These are phyloP conservation scores for Myodes glareolus DNA, from an alignment of 2,113 vertebrate genomes.

Conservation along the genomic window DNA sequence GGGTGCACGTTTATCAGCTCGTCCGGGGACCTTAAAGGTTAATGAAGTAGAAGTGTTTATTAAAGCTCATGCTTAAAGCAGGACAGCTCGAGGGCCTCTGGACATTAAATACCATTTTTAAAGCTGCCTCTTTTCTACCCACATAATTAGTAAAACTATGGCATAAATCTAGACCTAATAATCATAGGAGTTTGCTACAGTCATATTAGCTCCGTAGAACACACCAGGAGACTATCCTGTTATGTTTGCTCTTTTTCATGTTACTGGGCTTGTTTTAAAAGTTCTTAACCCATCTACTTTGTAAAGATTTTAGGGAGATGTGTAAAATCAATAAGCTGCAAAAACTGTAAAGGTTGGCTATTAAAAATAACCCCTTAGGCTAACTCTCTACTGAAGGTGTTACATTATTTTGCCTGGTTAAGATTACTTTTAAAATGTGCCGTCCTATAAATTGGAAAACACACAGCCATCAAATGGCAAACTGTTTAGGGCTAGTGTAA, in stretches of 20 bases:
- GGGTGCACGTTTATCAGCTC: background rate
- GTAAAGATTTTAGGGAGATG: background rate
- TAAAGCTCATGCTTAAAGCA: background rate
- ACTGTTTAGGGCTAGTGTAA: background rate
- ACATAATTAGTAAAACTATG: conserved; percentile 17
- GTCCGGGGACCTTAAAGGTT: background rate
- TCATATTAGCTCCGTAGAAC: background rate
- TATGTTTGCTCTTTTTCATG: background rate
- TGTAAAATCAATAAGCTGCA: background rate
- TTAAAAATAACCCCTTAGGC: background rate
- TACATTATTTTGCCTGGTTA: background rate
- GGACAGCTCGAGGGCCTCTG: background rate
- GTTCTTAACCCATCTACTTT: background rate
- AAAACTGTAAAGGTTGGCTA: background rate
- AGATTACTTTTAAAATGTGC: background rate
- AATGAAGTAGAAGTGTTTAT: background rate
- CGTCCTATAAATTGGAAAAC: conserved; percentile 42
- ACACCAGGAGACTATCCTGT: background rate
- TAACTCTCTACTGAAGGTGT: background rate
- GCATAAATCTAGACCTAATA: conserved; percentile 6
- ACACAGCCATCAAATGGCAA: background rate
- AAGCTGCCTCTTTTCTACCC: background rate
- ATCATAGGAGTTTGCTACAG: background rate
- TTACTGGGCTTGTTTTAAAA: background rate
- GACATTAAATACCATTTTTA: background rate